These are phyloP conservation scores for Varanus komodoensis DNA, from an alignment of 2,113 vertebrate species.

Conservation along the genomic window DNA sequence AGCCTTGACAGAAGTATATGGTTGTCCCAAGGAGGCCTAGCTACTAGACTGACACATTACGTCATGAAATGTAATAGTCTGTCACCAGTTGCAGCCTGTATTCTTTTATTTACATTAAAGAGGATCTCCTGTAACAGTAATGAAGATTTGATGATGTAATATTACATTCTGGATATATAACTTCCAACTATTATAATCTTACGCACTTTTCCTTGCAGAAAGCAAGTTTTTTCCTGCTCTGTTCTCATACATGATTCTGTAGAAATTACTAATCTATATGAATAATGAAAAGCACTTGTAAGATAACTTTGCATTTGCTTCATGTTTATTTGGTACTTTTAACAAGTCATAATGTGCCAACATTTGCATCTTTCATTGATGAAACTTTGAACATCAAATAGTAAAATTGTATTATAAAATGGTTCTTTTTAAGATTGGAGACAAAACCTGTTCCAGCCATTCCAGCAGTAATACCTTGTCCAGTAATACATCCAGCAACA, in stretches of 20 bases:
- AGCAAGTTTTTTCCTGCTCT: background rate
- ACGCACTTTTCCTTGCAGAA: background rate
- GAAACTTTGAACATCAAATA: constrained; percentile 45
- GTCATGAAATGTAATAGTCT: background rate
- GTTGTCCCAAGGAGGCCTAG: background rate
- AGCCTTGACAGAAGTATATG: background rate
- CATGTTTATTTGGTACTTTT: constrained; percentile 41
- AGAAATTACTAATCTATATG: background rate
- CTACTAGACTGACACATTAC: background rate
- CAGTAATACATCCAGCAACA: constrained; percentile 93
- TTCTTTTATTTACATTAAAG: background rate
- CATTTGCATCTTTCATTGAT: constrained; percentile 40
- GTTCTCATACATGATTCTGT: background rate
- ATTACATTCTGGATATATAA: background rate
- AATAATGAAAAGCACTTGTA: constrained; percentile 21
- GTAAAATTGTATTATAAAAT: constrained; percentile 43
- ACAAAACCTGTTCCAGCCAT: constrained; percentile 92
- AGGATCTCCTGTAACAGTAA: background rate
- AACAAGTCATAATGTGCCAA: constrained; percentile 28
- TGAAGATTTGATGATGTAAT: background rate
- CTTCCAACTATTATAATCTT: background rate
- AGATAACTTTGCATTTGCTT: constrained; percentile 2
- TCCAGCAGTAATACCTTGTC: constrained; percentile 96
- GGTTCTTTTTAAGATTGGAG: constrained; percentile 80
- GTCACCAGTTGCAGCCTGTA: background rate